Evolutionary conservation across 2,888 invertebrate genomes (phyloP).

Genomic region (Lochmaea capreae): DNA sequence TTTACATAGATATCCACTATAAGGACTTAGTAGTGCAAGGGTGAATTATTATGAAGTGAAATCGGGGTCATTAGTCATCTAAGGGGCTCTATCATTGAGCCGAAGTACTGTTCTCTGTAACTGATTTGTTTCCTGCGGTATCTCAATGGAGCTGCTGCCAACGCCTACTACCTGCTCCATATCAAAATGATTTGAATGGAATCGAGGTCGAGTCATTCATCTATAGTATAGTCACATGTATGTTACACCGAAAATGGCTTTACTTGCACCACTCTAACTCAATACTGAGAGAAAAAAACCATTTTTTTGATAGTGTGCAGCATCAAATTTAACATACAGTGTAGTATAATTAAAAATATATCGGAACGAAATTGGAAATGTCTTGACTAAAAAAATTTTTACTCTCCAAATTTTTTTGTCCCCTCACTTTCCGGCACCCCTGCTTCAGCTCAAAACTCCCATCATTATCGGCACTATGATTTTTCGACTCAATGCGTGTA

Average conservation of each 20-base stretch:
- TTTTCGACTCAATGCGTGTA: too few relatives aligned
- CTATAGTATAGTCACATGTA: conserved; percentile 39
- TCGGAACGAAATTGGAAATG: too few relatives aligned
- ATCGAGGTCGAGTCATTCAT: not conserved
- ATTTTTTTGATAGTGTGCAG: too few relatives aligned
- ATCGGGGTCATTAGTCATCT: conserved; percentile 55
- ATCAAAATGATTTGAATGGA: conserved; percentile 12
- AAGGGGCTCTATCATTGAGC: conserved; percentile 45
- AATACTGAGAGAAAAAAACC: not conserved
- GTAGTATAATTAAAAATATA: too few relatives aligned
- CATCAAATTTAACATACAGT: too few relatives aligned
- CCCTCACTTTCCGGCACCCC: too few relatives aligned
- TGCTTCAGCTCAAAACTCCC: too few relatives aligned
- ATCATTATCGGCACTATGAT: too few relatives aligned
- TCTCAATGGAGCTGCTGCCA: conserved; percentile 50
- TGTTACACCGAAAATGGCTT: not conserved
- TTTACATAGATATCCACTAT: conserved; percentile 51
- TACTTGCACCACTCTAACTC: not conserved
- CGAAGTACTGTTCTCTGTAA: conserved; percentile 57
- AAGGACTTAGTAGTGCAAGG: conserved; percentile 39
- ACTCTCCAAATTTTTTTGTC: too few relatives aligned
- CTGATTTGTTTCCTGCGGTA: conserved; percentile 57
- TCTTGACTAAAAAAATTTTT: too few relatives aligned
- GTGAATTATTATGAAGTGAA: conserved; percentile 47
- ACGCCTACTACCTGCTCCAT: conserved; percentile 22